Evolutionary conservation across 2,888 invertebrate species (phyloP), one percentile per base, ranked within the genome.

Genomic region (Embidobia sp.): DNA sequence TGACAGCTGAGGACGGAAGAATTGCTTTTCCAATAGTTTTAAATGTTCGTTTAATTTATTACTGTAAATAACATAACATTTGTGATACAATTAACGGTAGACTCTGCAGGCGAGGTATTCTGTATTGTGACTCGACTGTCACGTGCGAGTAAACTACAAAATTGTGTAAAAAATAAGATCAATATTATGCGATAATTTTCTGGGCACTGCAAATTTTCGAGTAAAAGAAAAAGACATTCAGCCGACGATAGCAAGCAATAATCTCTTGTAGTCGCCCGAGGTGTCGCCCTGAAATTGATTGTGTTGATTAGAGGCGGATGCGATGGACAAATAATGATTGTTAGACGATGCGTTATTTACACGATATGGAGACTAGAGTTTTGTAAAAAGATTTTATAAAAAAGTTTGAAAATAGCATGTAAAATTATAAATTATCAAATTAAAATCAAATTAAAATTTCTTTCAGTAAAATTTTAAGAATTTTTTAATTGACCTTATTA

Each of bases 211-310:
- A 13, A 26, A 27, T n/a, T 19, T 19, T 40, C 11, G 7, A 26
- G 8, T 46, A 15, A 35, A 27, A 70, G 27, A 26, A 13, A 81
- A 63, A 53, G 63, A 75, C 37, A 81, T 67, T 85, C 84, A 86
- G 86, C 86, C 87, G 81, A 95, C 91, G 35, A 96, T 90, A 51
- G 95, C 94, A 78, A 96, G 92, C 75, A 97, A 91, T 82, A 95
- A 94, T 89, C 95, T 95, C 91, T 95, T 96, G 92, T 96, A 97
- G 90, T 97, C 95, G 55, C 97, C 97, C 74, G 96, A 95, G 81
- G 94, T 94, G 86, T 97, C 96, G 35, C 93, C 94, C 95, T 95
- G 91, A 90, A 94, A 91, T 83, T 81, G 79, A 82, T 83, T 74
- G 51, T 61, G 81, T 40, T 76, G 73, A 81, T 83, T 74, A 74